Evolutionary conservation across 2,888 invertebrate genomes (phyloP).

Genomic region (Cosmorhoe ocellata): DNA sequence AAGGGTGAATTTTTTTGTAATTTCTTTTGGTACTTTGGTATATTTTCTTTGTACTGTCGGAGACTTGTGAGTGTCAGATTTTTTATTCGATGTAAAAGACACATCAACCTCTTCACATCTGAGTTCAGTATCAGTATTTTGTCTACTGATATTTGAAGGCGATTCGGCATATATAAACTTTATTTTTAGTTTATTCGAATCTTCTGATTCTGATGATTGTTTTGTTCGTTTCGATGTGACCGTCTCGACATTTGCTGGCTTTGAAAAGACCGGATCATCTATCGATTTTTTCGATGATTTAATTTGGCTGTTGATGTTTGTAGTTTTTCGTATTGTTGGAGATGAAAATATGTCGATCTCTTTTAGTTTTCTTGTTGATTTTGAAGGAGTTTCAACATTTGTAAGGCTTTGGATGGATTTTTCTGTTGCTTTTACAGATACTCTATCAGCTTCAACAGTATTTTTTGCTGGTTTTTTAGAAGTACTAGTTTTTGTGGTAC

Average conservation of each 20-base stretch:
- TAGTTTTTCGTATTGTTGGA: slow-evolving; percentile 5
- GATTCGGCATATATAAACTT: not conserved
- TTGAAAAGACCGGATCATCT: not conserved
- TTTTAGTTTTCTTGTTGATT: slow-evolving; percentile 1
- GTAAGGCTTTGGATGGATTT: slow-evolving; percentile 1
- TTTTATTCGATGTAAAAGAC: not conserved
- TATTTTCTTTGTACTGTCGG: not conserved
- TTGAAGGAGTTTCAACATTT: not conserved
- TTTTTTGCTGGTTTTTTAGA: slow-evolving; percentile 1
- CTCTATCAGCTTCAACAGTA: not conserved
- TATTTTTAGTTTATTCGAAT: not conserved
- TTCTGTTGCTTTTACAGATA: not conserved
- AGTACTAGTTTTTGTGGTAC: not conserved
- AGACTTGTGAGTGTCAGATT: not conserved
- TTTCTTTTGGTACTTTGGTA: not conserved
- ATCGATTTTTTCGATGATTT: not conserved
- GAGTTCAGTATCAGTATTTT: not conserved
- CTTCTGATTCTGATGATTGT: not conserved
- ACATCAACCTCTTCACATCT: not conserved
- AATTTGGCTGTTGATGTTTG: not conserved
- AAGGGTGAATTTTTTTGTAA: not conserved
- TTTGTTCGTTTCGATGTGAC: not conserved
- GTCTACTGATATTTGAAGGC: not conserved
- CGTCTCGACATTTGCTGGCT: not conserved
- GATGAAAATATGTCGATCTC: slow-evolving; percentile 18